Conservation (phyloP, 2,888 invertebrate species). For the Antitype chi region DNA sequence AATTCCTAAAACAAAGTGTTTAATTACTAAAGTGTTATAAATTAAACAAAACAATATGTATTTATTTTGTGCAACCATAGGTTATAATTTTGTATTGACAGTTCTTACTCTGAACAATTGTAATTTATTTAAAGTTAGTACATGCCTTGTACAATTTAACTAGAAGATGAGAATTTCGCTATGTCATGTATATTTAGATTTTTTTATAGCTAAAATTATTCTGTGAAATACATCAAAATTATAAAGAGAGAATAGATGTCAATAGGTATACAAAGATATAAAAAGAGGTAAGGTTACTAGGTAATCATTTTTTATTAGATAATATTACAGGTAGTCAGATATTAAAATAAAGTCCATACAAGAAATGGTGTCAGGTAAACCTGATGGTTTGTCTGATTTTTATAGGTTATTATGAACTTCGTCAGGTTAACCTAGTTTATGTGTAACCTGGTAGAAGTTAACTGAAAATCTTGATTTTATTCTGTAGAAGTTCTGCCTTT, state of each 20-base stretch:
- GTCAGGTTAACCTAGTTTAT: neutral
- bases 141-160: neutral
- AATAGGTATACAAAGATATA: neutral
- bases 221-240: neutral
- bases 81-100: neutral
- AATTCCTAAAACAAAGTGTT: conserved; percentile 91
- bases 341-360: conserved; percentile 2
- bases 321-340: neutral
- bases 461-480: conserved; percentile 1
- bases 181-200: neutral
- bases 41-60: neutral
- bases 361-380: neutral
- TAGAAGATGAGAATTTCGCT: neutral
- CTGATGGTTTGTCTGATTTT: conserved; percentile 6
- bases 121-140: neutral
- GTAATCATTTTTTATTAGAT: no score
- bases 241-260: neutral
- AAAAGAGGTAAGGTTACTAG: conserved; percentile 11
- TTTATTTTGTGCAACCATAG: neutral
- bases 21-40: neutral
- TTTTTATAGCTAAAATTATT: neutral
- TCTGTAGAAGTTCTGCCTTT: neutral
- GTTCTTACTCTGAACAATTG: neutral
- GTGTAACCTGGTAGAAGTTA: neutral
- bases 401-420: conserved; percentile 32